Evolutionary conservation across 2,888 invertebrate genomes (phyloP).

Genomic region (Trissoscelio sp.): DNA sequence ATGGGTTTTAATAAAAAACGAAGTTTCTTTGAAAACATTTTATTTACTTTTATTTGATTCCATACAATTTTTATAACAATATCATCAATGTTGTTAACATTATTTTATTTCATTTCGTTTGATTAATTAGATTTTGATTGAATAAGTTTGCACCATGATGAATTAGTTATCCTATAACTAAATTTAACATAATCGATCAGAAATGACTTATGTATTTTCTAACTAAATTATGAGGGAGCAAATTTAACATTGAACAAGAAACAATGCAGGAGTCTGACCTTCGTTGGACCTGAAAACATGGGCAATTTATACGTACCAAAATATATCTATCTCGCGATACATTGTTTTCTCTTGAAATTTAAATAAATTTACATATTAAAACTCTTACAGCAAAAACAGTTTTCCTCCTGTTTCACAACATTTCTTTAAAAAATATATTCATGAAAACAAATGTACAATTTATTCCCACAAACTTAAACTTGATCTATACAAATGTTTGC

Average conservation of each 20-base stretch:
- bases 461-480: conserved; percentile 7
- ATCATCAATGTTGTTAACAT: no score
- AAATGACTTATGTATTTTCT: not conserved
- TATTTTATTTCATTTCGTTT: no score
- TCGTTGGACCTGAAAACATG: not conserved
- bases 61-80: no score
- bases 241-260: not conserved
- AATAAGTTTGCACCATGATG: no score
- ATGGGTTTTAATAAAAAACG: no score
- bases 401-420: conserved; percentile 9
- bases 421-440: conserved; percentile 5
- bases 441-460: conserved; percentile 23
- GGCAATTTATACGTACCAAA: conserved; percentile 4
- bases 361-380: conserved; percentile 35
- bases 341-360: conserved; percentile 8
- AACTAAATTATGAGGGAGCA: not conserved
- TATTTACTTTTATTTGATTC: no score
- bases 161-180: no score
- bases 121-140: no score
- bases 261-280: not conserved
- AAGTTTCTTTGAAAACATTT: no score
- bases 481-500: conserved; percentile 1
- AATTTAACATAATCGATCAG: not conserved
- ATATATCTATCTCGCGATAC: not conserved
- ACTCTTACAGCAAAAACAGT: not conserved